These are phyloP conservation scores for Mesoligia furuncula DNA, from an alignment of 2,888 invertebrate species.

Conservation along the genomic window DNA sequence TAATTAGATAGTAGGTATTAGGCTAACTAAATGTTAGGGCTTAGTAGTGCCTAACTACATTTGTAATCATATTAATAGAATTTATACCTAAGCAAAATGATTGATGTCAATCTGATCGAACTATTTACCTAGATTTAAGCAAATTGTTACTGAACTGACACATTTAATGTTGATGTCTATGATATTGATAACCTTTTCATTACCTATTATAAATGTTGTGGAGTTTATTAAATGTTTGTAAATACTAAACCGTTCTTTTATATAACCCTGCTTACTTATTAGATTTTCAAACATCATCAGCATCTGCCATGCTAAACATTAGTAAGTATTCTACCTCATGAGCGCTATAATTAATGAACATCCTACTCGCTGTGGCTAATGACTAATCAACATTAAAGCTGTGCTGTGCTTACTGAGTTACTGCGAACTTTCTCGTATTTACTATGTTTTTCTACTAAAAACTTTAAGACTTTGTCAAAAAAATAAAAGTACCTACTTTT, in stretches of 20 bases:
- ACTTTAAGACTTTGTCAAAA: too few species aligned
- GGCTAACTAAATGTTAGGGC: neutral
- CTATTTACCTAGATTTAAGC: conserved; percentile 1
- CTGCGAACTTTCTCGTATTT: neutral
- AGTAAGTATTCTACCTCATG: neutral
- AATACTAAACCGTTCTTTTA: neutral
- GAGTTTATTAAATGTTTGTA: conserved; percentile 20
- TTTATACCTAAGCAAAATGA: neutral
- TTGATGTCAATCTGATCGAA: neutral
- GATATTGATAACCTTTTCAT: neutral
- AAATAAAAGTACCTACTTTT: too few species aligned
- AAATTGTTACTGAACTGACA: conserved; percentile 21
- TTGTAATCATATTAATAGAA: neutral
- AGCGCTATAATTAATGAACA: neutral
- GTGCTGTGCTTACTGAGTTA: neutral
- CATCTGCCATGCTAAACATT: neutral
- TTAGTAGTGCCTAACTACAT: conserved; percentile 1
- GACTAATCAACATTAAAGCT: neutral
- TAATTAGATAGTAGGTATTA: too few species aligned
- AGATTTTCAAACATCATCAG: neutral
- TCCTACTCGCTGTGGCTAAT: neutral
- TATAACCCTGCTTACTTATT: neutral
- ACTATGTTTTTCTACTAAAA: neutral
- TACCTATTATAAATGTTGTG: conserved; percentile 15
- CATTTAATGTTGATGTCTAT: conserved; percentile 11